Evolutionary conservation across 1,140 invertebrate genomes (phyloP).

Genomic region (Drosophila truncata): DNA sequence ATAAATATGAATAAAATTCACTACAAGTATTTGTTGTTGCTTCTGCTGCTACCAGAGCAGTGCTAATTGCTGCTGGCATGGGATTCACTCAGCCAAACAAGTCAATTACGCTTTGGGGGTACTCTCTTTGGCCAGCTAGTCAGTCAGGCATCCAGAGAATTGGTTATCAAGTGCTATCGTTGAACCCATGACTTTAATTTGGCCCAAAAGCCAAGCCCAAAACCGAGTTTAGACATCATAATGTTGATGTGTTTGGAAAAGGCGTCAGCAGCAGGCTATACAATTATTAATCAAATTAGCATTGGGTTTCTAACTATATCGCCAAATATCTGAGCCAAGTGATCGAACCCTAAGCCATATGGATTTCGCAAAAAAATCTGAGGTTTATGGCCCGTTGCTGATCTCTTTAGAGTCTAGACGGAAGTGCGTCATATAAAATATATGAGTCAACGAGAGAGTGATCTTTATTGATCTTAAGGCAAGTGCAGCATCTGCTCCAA

Average conservation of each 20-base stretch:
- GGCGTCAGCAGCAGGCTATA: constrained; percentile 34
- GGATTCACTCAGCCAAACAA: constrained; percentile 65
- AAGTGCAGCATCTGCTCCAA: background rate
- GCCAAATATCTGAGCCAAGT: constrained; percentile 25
- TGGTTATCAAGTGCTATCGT: constrained; percentile 16
- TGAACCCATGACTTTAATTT: constrained; percentile 74
- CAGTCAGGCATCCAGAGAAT: constrained; percentile 6
- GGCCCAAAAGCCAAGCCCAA: constrained; percentile 31
- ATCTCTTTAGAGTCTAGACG: constrained; percentile 1
- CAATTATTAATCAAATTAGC: constrained; percentile 33
- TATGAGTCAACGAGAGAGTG: constrained; percentile 7
- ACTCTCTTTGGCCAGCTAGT: constrained; percentile 12
- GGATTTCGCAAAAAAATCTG: constrained; percentile 17
- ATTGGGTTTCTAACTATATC: constrained; percentile 9
- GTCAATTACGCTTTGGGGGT: constrained; percentile 59
- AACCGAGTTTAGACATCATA: constrained; percentile 15
- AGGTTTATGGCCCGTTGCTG: background rate
- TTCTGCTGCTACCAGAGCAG: constrained; percentile 20
- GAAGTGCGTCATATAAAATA: constrained; percentile 32
- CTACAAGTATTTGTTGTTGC: constrained; percentile 27
- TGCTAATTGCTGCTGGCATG: constrained; percentile 75
- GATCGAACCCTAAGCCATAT: constrained; percentile 18
- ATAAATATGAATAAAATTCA: constrained; percentile 57
- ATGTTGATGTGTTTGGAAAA: constrained; percentile 24
- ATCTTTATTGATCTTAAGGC: background rate